Conservation (phyloP, 2,888 invertebrate genomes). For the Smittia sp. region DNA sequence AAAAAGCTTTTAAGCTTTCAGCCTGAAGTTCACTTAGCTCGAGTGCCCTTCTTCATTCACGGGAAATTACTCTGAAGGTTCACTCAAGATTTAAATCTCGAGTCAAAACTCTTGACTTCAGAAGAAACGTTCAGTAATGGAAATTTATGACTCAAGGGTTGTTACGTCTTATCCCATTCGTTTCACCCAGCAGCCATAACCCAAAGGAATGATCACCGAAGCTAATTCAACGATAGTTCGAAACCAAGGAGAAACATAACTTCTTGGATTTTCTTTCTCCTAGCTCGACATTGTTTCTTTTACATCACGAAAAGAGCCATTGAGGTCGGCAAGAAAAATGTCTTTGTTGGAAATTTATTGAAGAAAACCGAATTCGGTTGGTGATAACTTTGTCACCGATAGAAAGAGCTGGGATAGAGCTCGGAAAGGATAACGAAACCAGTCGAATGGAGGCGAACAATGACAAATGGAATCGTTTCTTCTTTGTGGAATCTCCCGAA, state of each 20-base stretch:
- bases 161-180: constrained; percentile 20
- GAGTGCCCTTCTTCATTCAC: too few relatives aligned
- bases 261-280: neutral
- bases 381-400: constrained; percentile 31
- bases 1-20: too few relatives aligned
- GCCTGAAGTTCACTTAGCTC: too few relatives aligned
- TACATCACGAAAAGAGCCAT: neutral
- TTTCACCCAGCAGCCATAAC: neutral
- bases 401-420: neutral
- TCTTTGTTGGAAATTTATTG: constrained; percentile 15
- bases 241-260: constrained; percentile 1
- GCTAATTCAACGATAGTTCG: constrained; percentile 14
- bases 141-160: constrained; percentile 31
- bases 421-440: neutral
- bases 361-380: neutral
- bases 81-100: neutral
- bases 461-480: constrained; percentile 22
- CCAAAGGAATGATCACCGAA: constrained; percentile 5
- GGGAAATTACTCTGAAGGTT: too few relatives aligned
- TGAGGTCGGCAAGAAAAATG: constrained; percentile 1
- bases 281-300: neutral
- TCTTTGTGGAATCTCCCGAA: neutral
- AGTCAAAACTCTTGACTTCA: constrained; percentile 12
- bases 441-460: neutral
- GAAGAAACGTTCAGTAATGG: neutral